Evolutionary conservation across 2,888 invertebrate genomes (phyloP), one percentile per base, ranked within the genome.

Genomic region (Drosophila leonis): DNA sequence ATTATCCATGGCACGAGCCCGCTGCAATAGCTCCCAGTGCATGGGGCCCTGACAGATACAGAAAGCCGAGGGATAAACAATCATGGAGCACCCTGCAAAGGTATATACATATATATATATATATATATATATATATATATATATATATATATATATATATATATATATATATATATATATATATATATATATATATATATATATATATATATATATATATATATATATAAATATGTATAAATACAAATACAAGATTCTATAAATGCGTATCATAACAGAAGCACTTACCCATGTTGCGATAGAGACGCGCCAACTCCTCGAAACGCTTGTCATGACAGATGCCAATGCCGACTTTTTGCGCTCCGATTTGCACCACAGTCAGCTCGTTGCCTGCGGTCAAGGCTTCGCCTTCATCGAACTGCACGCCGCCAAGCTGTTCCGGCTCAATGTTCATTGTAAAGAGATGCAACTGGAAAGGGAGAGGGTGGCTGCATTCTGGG

Each of bases 321-420:
- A 99, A 99, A 49, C 99, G 94, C 65, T 98, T 94, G 91, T 99
- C 99, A 91, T 99, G 99, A 91, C 99, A 99, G 88, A 99, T 97
- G n/a, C 98, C 98, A 49, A 99, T 90, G 0, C 99, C 99, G 64
- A 98, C 94, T 94, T 96, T 97, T 24, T 94, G 93, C 10, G 94
- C 94, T 48, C 95, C 94, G 61, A 95, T 95, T 51, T 96, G 94
- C 90, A 98, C 97, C 0, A 95, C 95, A 0, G 96, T 96, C 56
- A 97, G 92, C n/a, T 94, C 92, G 86, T 95, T 94, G 0, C 98
- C 99, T 0, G 97, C 94, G 42, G 95, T 94, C 9, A 99, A 93
- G 0, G 95, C 95, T 57, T 97, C 96, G 0, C 98, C 98, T 92
- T 99, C 99, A 85, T 97, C 96, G 92, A 99, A 98, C 12, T 95